phyloP scores from a whole-genome alignment of 2,888 invertebrate species.

The Drosophila seclusa region DNA sequence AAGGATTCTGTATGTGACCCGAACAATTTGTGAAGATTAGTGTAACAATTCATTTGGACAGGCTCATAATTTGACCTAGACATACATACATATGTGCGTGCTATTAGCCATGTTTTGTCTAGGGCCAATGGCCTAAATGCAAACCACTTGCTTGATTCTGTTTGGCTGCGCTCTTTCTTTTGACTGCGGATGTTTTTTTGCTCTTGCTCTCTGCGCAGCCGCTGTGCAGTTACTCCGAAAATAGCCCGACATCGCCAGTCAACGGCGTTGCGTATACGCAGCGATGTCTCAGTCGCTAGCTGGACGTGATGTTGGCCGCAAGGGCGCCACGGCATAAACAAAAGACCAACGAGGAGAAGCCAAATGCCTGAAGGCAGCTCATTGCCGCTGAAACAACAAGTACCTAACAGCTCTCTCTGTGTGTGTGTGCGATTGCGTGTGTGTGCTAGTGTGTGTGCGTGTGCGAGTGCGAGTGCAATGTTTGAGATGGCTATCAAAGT shows the following conservation, averaged over 20 bases:
- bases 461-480: constrained; percentile 31
- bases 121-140: constrained; percentile 60
- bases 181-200: constrained; percentile 5
- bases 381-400: constrained; percentile 78
- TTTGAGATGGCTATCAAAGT: constrained; percentile 64
- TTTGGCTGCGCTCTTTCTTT: constrained; percentile 37
- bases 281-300: constrained; percentile 73
- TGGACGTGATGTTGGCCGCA: constrained; percentile 80
- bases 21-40: constrained; percentile 23
- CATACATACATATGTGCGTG: constrained; percentile 1
- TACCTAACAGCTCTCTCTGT: constrained; percentile 51
- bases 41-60: constrained; percentile 22
- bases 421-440: constrained; percentile 22
- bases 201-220: constrained; percentile 60
- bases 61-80: constrained; percentile 39
- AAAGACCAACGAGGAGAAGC: constrained; percentile 38
- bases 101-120: constrained; percentile 39
- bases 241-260: constrained; percentile 47
- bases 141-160: constrained; percentile 79
- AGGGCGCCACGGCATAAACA: constrained; percentile 72
- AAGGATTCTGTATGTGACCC: constrained; percentile 4
- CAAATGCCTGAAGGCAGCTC: constrained; percentile 58
- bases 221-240: constrained; percentile 67
- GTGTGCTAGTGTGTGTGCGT: constrained; percentile 19
- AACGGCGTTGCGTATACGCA: constrained; percentile 74